A percentile compares a stretch with the other conserved stretches of the same genome.
Conservation (phyloP, 2,113 vertebrate species). For the Oryzias woworae region DNA sequence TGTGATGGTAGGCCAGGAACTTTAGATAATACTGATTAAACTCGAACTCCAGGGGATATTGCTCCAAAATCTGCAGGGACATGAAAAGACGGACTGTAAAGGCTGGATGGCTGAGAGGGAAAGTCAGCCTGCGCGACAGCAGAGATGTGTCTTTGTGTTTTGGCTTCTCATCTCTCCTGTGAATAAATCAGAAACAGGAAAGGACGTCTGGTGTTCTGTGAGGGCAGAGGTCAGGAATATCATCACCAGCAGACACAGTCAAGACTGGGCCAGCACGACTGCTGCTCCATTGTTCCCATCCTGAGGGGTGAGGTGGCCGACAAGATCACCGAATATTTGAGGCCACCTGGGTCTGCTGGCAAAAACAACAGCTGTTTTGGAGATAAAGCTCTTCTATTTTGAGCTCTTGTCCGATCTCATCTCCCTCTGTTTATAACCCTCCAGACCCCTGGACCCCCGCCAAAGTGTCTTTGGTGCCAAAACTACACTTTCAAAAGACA, state of each 20-base stretch:
- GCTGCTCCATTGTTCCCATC: conserved; percentile 52
- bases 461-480: conserved; percentile 61
- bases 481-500: conserved; percentile 68
- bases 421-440: conserved; percentile 78
- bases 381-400: conserved; percentile 92
- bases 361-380: conserved; percentile 94
- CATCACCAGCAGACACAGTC: conserved; percentile 53
- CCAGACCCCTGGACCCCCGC: conserved; percentile 65
- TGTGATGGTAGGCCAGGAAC: conserved; percentile 96
- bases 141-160: conserved; percentile 18
- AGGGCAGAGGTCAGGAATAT: conserved; percentile 61
- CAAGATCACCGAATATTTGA: conserved; percentile 57
- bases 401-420: conserved; percentile 73
- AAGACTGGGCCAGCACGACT: conserved; percentile 29
- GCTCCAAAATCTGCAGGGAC: conserved; percentile 86
- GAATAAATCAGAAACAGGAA: conserved; percentile 54
- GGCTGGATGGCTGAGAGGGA: conserved; percentile 5
- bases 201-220: conserved; percentile 27
- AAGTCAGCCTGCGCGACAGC: conserved; percentile 31
- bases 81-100: conserved; percentile 36
- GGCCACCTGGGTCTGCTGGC: conserved; percentile 93
- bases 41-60: conserved; percentile 96
- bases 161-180: conserved; percentile 26
- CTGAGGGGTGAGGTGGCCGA: conserved; percentile 46
- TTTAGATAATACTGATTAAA: conserved; percentile 98